Conservation (phyloP, 1,140 invertebrate genomes). For the Cotesia glomerata region DNA sequence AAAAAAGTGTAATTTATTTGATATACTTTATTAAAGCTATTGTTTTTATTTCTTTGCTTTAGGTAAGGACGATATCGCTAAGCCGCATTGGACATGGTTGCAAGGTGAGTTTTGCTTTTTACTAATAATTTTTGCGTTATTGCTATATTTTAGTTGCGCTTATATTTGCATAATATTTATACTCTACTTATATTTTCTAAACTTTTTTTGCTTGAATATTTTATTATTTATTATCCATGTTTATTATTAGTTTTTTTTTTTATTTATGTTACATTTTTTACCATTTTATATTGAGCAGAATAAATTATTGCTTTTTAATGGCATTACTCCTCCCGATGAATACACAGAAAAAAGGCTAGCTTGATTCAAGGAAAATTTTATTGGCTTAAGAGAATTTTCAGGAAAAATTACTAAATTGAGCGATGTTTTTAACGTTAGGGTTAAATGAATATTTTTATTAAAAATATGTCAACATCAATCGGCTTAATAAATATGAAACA, state of each 20-base stretch:
- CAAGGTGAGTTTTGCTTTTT: constrained; percentile 61
- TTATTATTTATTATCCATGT: not conserved
- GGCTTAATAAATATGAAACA: too few relatives aligned
- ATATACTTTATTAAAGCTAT: constrained; percentile 18
- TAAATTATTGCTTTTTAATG: not conserved
- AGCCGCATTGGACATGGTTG: constrained; percentile 62
- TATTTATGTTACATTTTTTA: not conserved
- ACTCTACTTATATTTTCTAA: constrained; percentile 11
- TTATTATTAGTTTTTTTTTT: not conserved
- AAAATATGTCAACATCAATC: too few relatives aligned
- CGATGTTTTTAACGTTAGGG: too few relatives aligned
- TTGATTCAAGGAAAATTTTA: too few relatives aligned
- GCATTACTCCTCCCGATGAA: not conserved
- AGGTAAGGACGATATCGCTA: constrained; percentile 64
- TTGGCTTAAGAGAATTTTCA: too few relatives aligned
- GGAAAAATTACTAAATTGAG: too few relatives aligned
- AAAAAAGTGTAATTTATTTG: constrained; percentile 13
- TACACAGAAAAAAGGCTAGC: not conserved
- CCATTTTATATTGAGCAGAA: not conserved
- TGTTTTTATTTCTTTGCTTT: constrained; percentile 45
- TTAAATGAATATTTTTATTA: too few relatives aligned
- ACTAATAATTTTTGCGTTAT: constrained; percentile 36
- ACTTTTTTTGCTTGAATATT: not conserved
- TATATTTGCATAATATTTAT: constrained; percentile 6
- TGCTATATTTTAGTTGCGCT: constrained; percentile 9